Base-by-base conservation (phyloP, 2,113 vertebrate genomes). In the Paratilapia polleni region DNA sequence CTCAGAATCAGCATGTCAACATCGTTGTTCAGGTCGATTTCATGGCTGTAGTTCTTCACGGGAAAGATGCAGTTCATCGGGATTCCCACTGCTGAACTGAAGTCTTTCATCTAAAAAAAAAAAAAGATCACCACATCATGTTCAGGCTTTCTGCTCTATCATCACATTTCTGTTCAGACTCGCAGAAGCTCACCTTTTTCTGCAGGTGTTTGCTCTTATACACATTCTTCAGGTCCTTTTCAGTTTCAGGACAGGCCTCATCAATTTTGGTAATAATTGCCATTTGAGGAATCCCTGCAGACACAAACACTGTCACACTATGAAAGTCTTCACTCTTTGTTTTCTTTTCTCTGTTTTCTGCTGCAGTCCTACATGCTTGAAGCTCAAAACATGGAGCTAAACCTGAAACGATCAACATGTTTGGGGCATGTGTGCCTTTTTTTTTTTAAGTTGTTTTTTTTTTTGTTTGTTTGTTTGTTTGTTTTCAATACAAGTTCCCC, bases 261-360 rank as follows among this genome's bases (percentile, higher is more conserved):
- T 75, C 81, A 10, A 77, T 19, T 20, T 59, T 38, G 3, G 73
- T 83, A 24, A 83, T 4, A 6, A 83, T 1, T 4, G 43, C 73
- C 36, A 83, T 15, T 20, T 83, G 81, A 11, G 81, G 81, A 77
- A 83, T 83, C 22, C 73, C 81, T 83, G 36, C 10, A 31, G 10
- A 19, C 3, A 20, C 1, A 62, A 4, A 60, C 38, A 38, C 8
- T 10, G 36, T 38, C 7, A 43, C 3, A 43, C 11, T 1, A 28
- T 28, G 58, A 59, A 2, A 26, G 4, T 43, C 41, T 59, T 1
- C 22, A 4, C 13, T 26, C 13, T 47, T 19, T 17, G 6, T 17
- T 1, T 59, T 1, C 41, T 11, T 43, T 43, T 13, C 10, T 4
- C 41, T 13, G 10, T 43, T 13, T 43, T 43, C 13, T 41, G 3